Evolutionary conservation across 2,113 vertebrate genomes (phyloP), one percentile per base, ranked within the genome.

Genomic region (Bungarus multicinctus): DNA sequence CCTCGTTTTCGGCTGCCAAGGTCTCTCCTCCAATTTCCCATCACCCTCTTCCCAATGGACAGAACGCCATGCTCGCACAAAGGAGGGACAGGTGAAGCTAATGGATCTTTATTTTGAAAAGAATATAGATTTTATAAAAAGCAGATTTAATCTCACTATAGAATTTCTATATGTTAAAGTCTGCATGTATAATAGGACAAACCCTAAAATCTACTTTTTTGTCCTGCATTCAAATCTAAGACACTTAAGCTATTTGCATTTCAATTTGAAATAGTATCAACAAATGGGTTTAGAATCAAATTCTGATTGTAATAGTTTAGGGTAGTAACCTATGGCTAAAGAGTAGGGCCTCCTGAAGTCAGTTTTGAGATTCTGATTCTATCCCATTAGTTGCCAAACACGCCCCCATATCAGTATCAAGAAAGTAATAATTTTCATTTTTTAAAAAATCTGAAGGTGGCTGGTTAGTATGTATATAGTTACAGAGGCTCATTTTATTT

Each of bases 1-100:
- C 99, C 99, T 99, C 99, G 98, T 99, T 98, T 96, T 98, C 98
- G 94, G 97, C 98, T 97, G 98, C 98, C 97, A 99, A 99, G 98
- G 98, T 98, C 98, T 99, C 99, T 92, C 98, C 98, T 95, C 98
- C 99, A 96, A 98, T 99, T 96, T 98, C 98, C 96, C 98, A 99
- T 94, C 98, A 99, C 97, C 97, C 98, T 96, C 97, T 99, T 97
- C 97, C 98, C 96, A 99, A 99, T 89, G 99, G 99, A 97, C 99
- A 99, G 97, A 98, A 97, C 98, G 97, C 98, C 97, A 97, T 98
- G 97, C 98, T 99, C 98, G 98, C 99, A 96, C 98, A 98, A 97
- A 98, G 99, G 98, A 99, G 99, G 98, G 99, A 99, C 98, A 99
- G 99, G 99, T 99, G 92, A 92, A 81, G 45, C 0, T 3, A 90